Base-by-base conservation (phyloP, 2,797 vertebrate species). In the Tragopan temminckii region DNA sequence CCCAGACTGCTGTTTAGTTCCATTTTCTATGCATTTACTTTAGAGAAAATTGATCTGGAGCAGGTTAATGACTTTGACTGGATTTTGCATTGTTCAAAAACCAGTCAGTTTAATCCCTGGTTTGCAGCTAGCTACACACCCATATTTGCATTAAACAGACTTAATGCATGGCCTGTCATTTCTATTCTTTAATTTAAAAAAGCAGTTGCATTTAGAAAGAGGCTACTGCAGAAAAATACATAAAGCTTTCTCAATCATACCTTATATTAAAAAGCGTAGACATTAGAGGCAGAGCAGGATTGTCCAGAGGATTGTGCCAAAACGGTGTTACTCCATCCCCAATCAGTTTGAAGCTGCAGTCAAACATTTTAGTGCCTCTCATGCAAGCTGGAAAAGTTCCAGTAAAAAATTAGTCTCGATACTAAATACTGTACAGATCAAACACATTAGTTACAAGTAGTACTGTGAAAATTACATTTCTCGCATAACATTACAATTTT, bases 1-100 rank as follows among this genome's bases (percentile, higher is more conserved):
- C 20, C 31, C 70, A 91, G 50, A 53, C 29, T 78, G 50, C 17
- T 83, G 43, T 88, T 93, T 70, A 50, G 25, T 80, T 82, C 67
- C 16, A 24, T 93, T 93, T 93, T 90, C 42, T 87, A 17, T 68
- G 16, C 20, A n/a, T 81, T 90, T 93, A 53, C 50, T 80, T 75
- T 52, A 11, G 35, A 83, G 62, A 93, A 86, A 80, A 67, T 79
- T 77, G 48, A 71, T 93, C 66, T 85, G 42, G 5, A 88, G n/a
- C 4, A 59, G 77, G 66, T 87, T 64, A 87, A 88, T 59, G 31
- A 55, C 69, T 72, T 43, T 62, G 61, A 20, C 14, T 3, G 4
- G 6, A 38, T 80, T 92, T 89, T 81, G 53, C 42, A 48, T 72
- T 61, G 27, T 52, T 69, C 24, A 83, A 38, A 70, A 80, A 80